Conservation (phyloP, 2,113 vertebrate genomes). For the Gadus chalcogrammus region DNA sequence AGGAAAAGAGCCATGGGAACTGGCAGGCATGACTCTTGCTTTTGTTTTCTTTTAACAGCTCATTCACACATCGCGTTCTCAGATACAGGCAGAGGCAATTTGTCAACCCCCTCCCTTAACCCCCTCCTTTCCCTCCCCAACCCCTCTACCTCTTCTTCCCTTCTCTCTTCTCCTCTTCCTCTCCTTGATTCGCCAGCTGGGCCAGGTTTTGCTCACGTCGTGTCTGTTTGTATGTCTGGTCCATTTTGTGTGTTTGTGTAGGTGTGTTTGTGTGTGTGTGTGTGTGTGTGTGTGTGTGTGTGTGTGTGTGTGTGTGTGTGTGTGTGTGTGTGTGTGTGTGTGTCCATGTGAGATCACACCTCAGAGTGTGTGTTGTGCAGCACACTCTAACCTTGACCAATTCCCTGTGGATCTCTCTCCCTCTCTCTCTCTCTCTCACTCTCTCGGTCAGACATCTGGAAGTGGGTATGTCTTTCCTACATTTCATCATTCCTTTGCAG, state of each 20-base stretch:
- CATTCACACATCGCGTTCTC: constrained; percentile 72
- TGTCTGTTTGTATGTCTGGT: constrained; percentile 56
- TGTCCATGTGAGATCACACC: constrained; percentile 13
- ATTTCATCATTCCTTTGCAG: constrained; percentile 45
- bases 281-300: constrained; percentile 16
- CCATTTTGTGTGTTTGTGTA: not conserved
- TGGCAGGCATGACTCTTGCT: constrained; percentile 61
- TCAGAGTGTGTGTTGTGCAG: constrained; percentile 22
- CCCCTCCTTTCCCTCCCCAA: constrained; percentile 42
- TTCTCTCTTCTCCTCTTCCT: constrained; percentile 27
- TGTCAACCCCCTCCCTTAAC: constrained; percentile 43
- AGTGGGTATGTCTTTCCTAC: constrained; percentile 69
- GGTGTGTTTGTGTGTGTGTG: constrained; percentile 9
- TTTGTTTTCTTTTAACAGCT: constrained; percentile 75
- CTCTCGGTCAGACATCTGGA: constrained; percentile 91
- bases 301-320: constrained; percentile 18
- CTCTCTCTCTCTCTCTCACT: constrained; percentile 13
- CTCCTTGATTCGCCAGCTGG: constrained; percentile 75
- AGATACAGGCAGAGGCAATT: constrained; percentile 67
- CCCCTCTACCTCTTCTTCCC: constrained; percentile 44
- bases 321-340: constrained; percentile 29
- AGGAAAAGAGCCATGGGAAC: constrained; percentile 66
- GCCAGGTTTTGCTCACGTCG: constrained; percentile 67
- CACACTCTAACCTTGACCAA: constrained; percentile 70
- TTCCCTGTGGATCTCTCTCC: constrained; percentile 67